Evolutionary conservation across 35 echinoderm and acorn worm genomes (phyloP).

Genomic region (Anneissia japonica): DNA sequence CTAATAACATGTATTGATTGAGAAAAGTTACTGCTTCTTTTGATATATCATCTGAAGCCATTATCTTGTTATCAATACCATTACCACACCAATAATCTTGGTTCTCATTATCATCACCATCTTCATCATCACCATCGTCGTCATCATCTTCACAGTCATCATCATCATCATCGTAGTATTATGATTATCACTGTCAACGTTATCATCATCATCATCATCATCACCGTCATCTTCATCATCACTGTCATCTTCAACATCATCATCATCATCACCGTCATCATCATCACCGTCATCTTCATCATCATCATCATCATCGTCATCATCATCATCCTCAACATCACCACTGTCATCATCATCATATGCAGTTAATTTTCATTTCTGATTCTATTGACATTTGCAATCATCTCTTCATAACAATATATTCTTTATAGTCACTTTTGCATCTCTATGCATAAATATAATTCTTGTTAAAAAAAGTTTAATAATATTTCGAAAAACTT

Average conservation of each 20-base stretch:
- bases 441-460: too few species aligned
- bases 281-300: not conserved
- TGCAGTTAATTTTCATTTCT: too few species aligned
- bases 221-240: not conserved
- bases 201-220: slow-evolving; percentile 1
- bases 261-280: not conserved
- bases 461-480: too few species aligned
- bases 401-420: too few species aligned
- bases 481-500: too few species aligned
- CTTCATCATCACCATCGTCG: not conserved
- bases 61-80: too few species aligned
- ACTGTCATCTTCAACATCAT: not conserved
- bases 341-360: not conserved
- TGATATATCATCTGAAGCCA: too few species aligned
- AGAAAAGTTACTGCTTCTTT: too few species aligned
- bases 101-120: not conserved
- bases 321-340: slow-evolving; percentile 10
- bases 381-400: too few species aligned
- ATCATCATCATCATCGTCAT: slow-evolving; percentile 19
- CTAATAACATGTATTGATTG: too few species aligned
- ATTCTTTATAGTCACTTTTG: too few species aligned
- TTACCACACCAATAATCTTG: not conserved
- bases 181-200: not conserved
- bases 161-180: not conserved
- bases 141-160: not conserved